Evolutionary conservation across 2,888 invertebrate species (phyloP).

Genomic region (Lypha dubia): DNA sequence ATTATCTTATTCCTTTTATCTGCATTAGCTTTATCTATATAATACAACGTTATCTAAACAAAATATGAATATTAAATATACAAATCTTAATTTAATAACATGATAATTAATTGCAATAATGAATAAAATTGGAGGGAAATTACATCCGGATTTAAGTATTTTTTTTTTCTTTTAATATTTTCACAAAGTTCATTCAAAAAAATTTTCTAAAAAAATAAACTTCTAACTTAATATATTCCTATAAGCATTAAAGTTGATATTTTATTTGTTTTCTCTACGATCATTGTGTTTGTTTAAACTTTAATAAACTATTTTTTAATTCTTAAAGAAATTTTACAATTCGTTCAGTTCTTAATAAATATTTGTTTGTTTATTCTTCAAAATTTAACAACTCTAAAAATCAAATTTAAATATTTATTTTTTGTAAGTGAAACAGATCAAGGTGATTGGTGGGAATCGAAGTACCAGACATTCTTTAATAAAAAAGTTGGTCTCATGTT

Average conservation of each 20-base stretch:
- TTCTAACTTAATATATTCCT: neutral
- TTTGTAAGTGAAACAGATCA: too few species aligned
- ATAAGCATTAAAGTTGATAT: neutral
- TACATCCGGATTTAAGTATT: slow-evolving; percentile 63
- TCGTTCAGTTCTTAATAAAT: too few species aligned
- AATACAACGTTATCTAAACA: neutral
- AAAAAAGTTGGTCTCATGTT: too few species aligned
- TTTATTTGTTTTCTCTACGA: slow-evolving; percentile 21
- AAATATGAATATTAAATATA: slow-evolving; percentile 25
- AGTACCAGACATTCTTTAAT: too few species aligned
- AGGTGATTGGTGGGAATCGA: too few species aligned
- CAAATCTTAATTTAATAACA: slow-evolving; percentile 22
- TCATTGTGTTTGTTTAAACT: neutral
- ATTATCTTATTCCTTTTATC: too few species aligned
- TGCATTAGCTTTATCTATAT: too few species aligned
- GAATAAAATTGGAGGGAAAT: slow-evolving; percentile 62
- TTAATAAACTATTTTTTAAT: neutral
- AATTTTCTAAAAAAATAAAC: neutral
- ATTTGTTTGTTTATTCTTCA: too few species aligned
- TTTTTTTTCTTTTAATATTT: slow-evolving; percentile 1
- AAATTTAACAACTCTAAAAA: too few species aligned
- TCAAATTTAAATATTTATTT: too few species aligned
- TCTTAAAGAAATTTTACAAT: too few species aligned
- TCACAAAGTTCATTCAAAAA: slow-evolving; percentile 13
- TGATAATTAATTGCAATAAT: slow-evolving; percentile 23